Evolutionary conservation across 2,797 vertebrate species (phyloP).

Genomic region (Periophthalmus magnuspinnatus): DNA sequence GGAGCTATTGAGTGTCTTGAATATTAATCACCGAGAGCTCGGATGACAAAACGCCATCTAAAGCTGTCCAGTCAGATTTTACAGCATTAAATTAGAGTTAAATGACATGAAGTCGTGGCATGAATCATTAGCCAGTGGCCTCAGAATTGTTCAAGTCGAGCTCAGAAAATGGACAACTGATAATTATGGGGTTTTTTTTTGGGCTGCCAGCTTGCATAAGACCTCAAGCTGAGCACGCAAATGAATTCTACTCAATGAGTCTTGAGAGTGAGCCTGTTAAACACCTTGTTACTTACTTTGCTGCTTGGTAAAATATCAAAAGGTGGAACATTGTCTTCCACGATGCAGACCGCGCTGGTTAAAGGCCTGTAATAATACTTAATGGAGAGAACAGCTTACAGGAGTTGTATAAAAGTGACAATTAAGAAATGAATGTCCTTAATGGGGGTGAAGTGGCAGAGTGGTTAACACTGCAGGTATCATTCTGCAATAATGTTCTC

Average conservation of each 20-base stretch:
- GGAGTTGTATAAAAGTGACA: not conserved
- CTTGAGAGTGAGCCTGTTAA: conserved; percentile 16
- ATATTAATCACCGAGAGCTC: conserved; percentile 50
- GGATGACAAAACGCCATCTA: conserved; percentile 30
- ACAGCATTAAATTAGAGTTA: conserved; percentile 59
- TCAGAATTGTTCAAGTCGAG: conserved; percentile 41
- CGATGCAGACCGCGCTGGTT: not conserved
- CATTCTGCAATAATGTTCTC: too few species aligned
- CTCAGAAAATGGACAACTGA: conserved; percentile 52
- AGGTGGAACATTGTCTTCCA: not conserved
- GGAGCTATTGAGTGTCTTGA: conserved; percentile 43
- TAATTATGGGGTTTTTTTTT: conserved; percentile 56
- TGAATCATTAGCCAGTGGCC: conserved; percentile 61
- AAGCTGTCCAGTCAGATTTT: conserved; percentile 49
- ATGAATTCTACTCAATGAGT: conserved; percentile 29
- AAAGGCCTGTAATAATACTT: not conserved
- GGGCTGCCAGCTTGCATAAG: conserved; percentile 44
- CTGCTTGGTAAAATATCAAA: conserved; percentile 5
- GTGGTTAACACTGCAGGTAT: not conserved
- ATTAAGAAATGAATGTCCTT: not conserved
- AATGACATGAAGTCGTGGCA: conserved; percentile 54
- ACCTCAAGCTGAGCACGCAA: conserved; percentile 31
- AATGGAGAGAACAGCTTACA: not conserved
- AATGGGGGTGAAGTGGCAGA: not conserved
- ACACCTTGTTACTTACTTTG: conserved; percentile 25